A percentile compares a stretch with the other conserved stretches of the same genome.
Conservation (phyloP, 2,797 vertebrate genomes). For the Pristis pectinata region DNA sequence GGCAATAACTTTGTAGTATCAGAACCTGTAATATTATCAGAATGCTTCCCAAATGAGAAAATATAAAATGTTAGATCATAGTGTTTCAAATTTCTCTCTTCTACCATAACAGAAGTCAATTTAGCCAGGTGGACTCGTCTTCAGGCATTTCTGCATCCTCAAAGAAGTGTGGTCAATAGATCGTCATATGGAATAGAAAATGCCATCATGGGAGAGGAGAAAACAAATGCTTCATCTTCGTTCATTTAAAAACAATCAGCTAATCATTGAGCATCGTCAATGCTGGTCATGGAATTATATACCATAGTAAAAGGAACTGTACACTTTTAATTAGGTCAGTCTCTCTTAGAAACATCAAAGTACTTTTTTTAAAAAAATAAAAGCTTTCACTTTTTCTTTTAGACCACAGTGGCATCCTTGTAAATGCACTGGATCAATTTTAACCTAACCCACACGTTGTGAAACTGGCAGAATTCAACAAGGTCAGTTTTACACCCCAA, state of each 20-base stretch:
- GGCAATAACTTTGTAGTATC: constrained; percentile 6
- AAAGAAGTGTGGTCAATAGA: neutral
- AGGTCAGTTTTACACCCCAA: neutral
- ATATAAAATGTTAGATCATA: neutral
- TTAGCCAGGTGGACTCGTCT: neutral
- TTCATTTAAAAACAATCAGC: neutral
- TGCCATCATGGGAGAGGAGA: neutral
- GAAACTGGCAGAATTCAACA: neutral
- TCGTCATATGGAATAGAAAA: neutral
- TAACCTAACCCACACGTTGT: neutral
- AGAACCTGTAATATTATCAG: neutral
- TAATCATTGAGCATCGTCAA: neutral
- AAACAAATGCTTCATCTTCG: neutral
- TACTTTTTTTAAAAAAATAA: neutral
- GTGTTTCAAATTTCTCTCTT: neutral
- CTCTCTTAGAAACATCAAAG: neutral
- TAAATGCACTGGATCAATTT: neutral
- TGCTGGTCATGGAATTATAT: neutral
- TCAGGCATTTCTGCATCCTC: neutral
- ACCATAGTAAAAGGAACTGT: neutral
- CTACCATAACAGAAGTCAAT: neutral
- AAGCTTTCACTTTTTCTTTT: neutral
- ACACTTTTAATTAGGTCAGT: neutral
- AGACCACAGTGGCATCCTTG: neutral
- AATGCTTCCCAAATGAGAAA: neutral